These are phyloP conservation scores for Pseudochaenichthys georgianus DNA, from an alignment of 2,797 vertebrate species.

Conservation along the genomic window DNA sequence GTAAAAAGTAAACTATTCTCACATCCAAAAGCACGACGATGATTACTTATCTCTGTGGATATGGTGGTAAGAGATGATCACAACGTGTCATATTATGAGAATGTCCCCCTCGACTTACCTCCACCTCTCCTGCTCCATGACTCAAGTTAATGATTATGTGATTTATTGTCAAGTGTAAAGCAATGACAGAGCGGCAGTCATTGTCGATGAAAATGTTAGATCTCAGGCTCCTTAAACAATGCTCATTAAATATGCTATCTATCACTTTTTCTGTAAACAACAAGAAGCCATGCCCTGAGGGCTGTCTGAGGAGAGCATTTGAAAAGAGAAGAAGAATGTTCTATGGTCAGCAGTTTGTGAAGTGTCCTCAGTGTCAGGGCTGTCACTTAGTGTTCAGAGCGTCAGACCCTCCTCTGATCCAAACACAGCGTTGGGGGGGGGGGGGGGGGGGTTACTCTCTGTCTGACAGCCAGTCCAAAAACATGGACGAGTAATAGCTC, in stretches of 20 bases:
- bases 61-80: neutral
- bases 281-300: slow-evolving; percentile 6
- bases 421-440: neutral
- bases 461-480: neutral
- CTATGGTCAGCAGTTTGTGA: slow-evolving; percentile 41
- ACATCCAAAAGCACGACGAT: neutral
- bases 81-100: neutral
- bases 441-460: neutral
- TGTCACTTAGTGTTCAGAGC: slow-evolving; percentile 15
- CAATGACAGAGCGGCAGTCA: no score
- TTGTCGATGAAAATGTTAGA: no score
- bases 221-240: no score
- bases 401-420: slow-evolving; percentile 12
- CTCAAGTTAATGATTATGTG: neutral
- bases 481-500: neutral
- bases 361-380: slow-evolving; percentile 11
- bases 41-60: slow-evolving; percentile 9
- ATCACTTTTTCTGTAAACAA: slow-evolving; percentile 19
- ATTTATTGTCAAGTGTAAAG: neutral
- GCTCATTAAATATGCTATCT: neutral
- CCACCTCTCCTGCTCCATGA: neutral
- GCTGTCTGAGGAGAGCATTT: slow-evolving; percentile 20
- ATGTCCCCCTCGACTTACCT: neutral
- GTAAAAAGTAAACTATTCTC: neutral
- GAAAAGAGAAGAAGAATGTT: slow-evolving; percentile 16